Conservation (phyloP, 2,797 vertebrate genomes). For the Megalops cyprinoides region DNA sequence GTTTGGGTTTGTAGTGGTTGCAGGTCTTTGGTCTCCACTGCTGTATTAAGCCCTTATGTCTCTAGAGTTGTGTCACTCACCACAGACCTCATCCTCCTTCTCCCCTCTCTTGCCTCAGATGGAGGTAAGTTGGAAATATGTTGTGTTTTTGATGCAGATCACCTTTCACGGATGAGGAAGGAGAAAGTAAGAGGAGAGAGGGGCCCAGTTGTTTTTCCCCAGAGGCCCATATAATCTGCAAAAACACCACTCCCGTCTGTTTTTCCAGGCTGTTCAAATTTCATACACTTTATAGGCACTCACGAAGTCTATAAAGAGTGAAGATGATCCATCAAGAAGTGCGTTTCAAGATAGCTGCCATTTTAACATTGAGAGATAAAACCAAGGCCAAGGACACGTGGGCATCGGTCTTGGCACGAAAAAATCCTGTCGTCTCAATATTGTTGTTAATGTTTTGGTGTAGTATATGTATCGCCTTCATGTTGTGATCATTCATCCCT, state of each 20-base stretch:
- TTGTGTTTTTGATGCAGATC: constrained; percentile 63
- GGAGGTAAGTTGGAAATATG: constrained; percentile 77
- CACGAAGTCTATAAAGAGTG: constrained; percentile 59
- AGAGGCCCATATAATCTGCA: constrained; percentile 67
- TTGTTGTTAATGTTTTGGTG: too few relatives aligned
- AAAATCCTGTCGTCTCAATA: too few relatives aligned
- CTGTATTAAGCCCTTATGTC: constrained; percentile 1
- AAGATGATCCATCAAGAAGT: constrained; percentile 59
- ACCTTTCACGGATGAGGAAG: constrained; percentile 61
- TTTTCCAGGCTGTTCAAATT: constrained; percentile 67
- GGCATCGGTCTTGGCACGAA: neutral
- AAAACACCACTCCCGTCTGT: constrained; percentile 72
- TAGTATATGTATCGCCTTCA: neutral
- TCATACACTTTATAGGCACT: constrained; percentile 60
- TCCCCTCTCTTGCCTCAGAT: constrained; percentile 73
- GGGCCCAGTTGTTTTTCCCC: constrained; percentile 57
- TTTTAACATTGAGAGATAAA: too few relatives aligned
- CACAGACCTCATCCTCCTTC: constrained; percentile 67
- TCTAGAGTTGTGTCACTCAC: neutral
- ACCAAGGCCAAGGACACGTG: neutral
- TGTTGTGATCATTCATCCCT: too few relatives aligned
- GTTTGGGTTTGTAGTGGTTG: neutral
- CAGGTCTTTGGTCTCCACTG: neutral
- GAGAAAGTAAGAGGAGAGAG: constrained; percentile 30
- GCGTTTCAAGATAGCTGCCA: too few relatives aligned